Base-by-base conservation (phyloP, 2,797 vertebrate genomes). In the Liasis olivaceus region DNA sequence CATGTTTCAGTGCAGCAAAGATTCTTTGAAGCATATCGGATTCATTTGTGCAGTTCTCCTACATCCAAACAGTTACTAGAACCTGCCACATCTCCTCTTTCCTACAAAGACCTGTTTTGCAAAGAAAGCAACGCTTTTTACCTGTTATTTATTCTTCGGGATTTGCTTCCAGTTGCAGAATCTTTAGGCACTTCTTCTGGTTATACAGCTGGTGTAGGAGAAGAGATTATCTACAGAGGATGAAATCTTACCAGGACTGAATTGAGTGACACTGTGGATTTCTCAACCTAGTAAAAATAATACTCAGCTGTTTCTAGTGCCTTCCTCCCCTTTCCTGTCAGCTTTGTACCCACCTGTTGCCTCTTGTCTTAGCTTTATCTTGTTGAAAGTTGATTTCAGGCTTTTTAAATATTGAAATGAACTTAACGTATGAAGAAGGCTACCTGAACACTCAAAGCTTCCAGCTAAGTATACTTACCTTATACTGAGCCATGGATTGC, bases 261-360 rank as follows among this genome's bases (percentile, higher is more conserved):
- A 66, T 6, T 26, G n/a, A 26, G 22, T 17, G 51, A 42, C n/a
- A 26, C 1, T 2, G 1, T 91, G 13, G 60, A 56, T 85, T 66
- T 64, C 60, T 60, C 63, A 36, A 26, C 51, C 84, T 58, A n/a
- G 13, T n/a, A 54, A 91, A 66, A 69, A 87, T 87, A 91, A 91
- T 66, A 58, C 51, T 87, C 51, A 59, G 85, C 90, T 69, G 90
- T 66, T 91, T 91, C 62, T 47, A 42, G 31, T 22, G n/a, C 85
- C 17, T 87, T 87, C 84, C 22, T 87, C 54, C 31, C 47, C 62
- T 86, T 69, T 54, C 62, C 31, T 51, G 12, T 24, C n/a, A 26
- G 90, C 22, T 87, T 87, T 91, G 22, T 22, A 17, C 13, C 51
- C 90, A 91, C 63, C 90, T 91, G 90, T 91, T 86, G 15, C 6